Conservation (phyloP, 2,888 invertebrate species). For the Trissonchulus sp. region DNA sequence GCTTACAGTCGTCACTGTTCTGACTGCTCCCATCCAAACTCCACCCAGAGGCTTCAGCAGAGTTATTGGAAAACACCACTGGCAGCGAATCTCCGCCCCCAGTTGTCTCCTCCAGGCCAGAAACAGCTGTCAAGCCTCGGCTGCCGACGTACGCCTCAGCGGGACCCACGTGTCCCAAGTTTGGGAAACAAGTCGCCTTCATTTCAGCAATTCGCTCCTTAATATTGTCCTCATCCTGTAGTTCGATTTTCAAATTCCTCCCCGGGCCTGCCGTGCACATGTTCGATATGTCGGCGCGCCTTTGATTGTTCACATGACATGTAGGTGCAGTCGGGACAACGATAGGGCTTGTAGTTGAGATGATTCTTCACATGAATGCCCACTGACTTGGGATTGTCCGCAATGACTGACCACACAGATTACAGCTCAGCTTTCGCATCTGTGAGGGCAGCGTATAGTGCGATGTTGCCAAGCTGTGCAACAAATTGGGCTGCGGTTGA, state of each 20-base stretch:
- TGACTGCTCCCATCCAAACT: neutral
- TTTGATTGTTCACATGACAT: conserved; percentile 34
- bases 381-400: conserved; percentile 34
- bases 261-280: conserved; percentile 28
- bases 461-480: too few species aligned
- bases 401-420: conserved; percentile 30
- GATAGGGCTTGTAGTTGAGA: conserved; percentile 34
- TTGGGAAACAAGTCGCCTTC: conserved; percentile 32
- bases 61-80: neutral
- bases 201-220: conserved; percentile 30
- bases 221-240: conserved; percentile 28
- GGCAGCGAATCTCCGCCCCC: neutral
- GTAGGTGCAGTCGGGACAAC: conserved; percentile 32
- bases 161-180: conserved; percentile 21
- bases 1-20: neutral
- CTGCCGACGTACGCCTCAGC: neutral
- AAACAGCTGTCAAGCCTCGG: neutral
- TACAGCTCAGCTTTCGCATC: conserved; percentile 26
- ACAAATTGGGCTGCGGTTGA: neutral
- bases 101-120: neutral
- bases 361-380: conserved; percentile 35
- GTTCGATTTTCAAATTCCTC: conserved; percentile 19
- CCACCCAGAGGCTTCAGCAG: neutral
- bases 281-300: conserved; percentile 32
- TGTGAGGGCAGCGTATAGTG: neutral